Evolutionary conservation across 2,888 invertebrate species (phyloP), one percentile per base, ranked within the genome.

Genomic region (Stratiomys singularior): DNA sequence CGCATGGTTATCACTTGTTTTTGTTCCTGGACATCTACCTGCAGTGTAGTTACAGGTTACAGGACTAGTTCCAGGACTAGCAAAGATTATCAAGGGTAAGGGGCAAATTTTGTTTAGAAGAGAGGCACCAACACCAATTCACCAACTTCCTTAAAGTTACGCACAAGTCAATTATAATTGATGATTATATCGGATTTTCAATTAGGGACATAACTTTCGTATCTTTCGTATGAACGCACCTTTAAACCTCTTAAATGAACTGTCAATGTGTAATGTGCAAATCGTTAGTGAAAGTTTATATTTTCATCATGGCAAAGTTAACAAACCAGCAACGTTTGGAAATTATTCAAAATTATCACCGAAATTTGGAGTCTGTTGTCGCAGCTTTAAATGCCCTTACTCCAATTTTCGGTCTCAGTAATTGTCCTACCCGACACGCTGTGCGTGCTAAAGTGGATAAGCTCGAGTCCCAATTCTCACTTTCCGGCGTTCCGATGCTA

Each of bases 221-320:
- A 15, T 27, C 25, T 63, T 63, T 63, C n/a, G 27, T 60, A 27
- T 27, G 15, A 63, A 27, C 63, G 63, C 63, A 63, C 63, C 63
- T 13, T 63, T 63, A 18, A 25, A 27, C 27, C 37, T 30, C 37
- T 66, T 37, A 3, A 52, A 52, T 52, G 15, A 52, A 52, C 4
- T 52, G 44, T 44, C 44, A 44, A 44, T 44, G 44, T 44, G n/a
- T n/a, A n/a, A n/a, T n/a, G n/a, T n/a, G n/a, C 44, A 13, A 44
- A 44, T 9, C 44, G 52, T 66, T 27, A 66, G n/a, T 66, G 1
- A 37, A 66, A 37, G 30, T 66, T 18, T 18, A 71, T 25, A 71
- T 71, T 71, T 71, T 71, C n/a, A 71, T 71, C 27, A 71, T 71
- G 71, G 52, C 56, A 52, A 71, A 71, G 71, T 52, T 27, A 27